phyloP scores from a whole-genome alignment of 2,888 invertebrate genomes.

The Caradrina clavipalpis region DNA sequence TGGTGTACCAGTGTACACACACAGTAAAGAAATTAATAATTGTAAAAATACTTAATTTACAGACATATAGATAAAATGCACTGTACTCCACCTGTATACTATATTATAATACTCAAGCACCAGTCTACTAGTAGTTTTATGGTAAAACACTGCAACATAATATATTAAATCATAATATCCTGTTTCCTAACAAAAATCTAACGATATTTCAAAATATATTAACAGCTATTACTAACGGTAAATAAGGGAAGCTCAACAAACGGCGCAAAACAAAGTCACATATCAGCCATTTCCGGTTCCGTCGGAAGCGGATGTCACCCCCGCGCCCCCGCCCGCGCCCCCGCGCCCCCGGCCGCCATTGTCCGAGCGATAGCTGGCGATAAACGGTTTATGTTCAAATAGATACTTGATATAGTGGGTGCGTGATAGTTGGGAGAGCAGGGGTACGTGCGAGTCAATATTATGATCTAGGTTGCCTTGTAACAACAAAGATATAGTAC shows the following conservation, averaged over 20 bases:
- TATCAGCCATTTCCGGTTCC: conserved; percentile 78
- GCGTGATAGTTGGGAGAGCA: conserved; percentile 36
- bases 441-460: not conserved
- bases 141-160: too few species aligned
- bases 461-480: too few species aligned
- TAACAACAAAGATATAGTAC: too few species aligned
- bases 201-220: conserved; percentile 62
- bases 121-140: too few species aligned
- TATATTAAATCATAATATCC: conserved; percentile 1
- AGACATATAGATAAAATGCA: too few species aligned
- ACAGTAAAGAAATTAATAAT: too few species aligned
- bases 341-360: conserved; percentile 55
- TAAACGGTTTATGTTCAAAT: conserved; percentile 70
- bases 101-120: too few species aligned
- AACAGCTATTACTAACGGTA: conserved; percentile 63
- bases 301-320: conserved; percentile 74
- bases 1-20: too few species aligned
- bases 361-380: conserved; percentile 66
- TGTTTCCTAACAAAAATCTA: conserved; percentile 32
- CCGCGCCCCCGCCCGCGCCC: conserved; percentile 1
- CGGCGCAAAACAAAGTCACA: conserved; percentile 80
- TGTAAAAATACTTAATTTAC: too few species aligned
- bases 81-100: too few species aligned
- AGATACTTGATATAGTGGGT: conserved; percentile 63
- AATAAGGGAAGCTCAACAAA: conserved; percentile 71